Conservation (phyloP, 2,797 vertebrate genomes). For the Chelmon rostratus region DNA sequence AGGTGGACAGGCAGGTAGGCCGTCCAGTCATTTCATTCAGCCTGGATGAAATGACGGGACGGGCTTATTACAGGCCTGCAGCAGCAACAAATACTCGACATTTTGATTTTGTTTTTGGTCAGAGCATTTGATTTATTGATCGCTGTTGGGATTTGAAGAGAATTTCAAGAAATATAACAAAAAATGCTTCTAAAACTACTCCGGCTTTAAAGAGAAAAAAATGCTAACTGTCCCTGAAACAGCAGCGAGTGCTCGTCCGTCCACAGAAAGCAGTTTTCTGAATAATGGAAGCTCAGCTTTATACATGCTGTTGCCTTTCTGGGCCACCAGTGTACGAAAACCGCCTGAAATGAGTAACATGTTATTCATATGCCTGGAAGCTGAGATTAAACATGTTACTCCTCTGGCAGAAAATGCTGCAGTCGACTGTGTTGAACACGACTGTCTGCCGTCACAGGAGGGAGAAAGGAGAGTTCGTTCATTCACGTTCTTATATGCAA, state of each 20-base stretch:
- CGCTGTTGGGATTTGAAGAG: no score
- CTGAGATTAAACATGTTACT: constrained; percentile 16
- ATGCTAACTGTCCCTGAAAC: neutral
- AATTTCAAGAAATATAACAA: no score
- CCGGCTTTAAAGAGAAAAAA: neutral
- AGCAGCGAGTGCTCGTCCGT: neutral
- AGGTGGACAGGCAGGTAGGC: no score
- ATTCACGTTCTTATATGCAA: constrained; percentile 13
- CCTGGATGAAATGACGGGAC: no score
- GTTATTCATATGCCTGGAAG: constrained; percentile 29
- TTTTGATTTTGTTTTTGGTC: no score
- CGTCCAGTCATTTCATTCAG: no score
- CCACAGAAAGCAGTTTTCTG: neutral
- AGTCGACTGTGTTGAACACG: neutral
- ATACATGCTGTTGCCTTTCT: constrained; percentile 5
- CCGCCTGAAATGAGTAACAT: constrained; percentile 10
- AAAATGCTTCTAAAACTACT: no score
- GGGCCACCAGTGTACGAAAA: neutral
- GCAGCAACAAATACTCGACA: no score
- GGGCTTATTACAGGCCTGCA: no score
- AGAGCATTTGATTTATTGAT: no score
- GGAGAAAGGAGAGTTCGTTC: neutral
- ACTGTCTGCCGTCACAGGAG: neutral
- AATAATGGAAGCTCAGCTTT: constrained; percentile 1
- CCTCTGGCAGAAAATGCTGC: neutral